Percentiles rank a stretch among this genome's conserved stretches.
Evolutionary conservation across 2,888 invertebrate species (phyloP).

Genomic region (Drosophila anomalata): DNA sequence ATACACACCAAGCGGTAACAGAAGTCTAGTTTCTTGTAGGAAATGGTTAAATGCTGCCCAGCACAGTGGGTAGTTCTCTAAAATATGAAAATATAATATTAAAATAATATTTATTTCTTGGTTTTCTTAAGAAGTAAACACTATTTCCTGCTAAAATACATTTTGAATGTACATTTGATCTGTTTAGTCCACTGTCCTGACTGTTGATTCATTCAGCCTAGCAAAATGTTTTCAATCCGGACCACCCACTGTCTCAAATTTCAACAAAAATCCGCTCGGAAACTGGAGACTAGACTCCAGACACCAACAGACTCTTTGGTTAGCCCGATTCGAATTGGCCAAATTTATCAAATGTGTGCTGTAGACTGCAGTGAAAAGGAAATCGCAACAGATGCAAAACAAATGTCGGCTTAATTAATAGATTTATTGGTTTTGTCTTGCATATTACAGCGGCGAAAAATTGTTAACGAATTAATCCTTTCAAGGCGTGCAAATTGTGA

Average conservation of each 20-base stretch:
- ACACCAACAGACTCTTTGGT: not conserved
- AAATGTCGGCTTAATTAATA: slow-evolving; percentile 82
- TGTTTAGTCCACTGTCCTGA: slow-evolving; percentile 6
- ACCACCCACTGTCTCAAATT: slow-evolving; percentile 79
- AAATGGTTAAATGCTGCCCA: slow-evolving; percentile 52
- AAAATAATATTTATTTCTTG: not conserved
- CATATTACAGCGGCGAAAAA: slow-evolving; percentile 78
- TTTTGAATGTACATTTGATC: not conserved
- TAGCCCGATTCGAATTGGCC: slow-evolving; percentile 21
- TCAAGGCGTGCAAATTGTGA: slow-evolving; percentile 78
- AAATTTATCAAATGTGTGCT: slow-evolving; percentile 33
- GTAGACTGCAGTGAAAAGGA: slow-evolving; percentile 20
- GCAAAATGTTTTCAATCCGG: slow-evolving; percentile 59
- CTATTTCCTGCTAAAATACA: not conserved
- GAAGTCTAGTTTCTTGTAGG: slow-evolving; percentile 57
- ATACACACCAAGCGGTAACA: slow-evolving; percentile 70
- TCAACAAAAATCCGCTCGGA: slow-evolving; percentile 76
- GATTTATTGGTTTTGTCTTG: slow-evolving; percentile 80
- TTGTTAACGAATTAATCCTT: slow-evolving; percentile 83
- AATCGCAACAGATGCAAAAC: slow-evolving; percentile 53
- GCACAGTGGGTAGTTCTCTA: slow-evolving; percentile 15
- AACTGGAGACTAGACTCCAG: slow-evolving; percentile 19
- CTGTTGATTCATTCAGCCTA: slow-evolving; percentile 44
- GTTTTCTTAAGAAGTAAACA: no score
- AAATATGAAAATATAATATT: not conserved